Conservation (phyloP, 2,888 invertebrate genomes). For the Parelbella ahira region DNA sequence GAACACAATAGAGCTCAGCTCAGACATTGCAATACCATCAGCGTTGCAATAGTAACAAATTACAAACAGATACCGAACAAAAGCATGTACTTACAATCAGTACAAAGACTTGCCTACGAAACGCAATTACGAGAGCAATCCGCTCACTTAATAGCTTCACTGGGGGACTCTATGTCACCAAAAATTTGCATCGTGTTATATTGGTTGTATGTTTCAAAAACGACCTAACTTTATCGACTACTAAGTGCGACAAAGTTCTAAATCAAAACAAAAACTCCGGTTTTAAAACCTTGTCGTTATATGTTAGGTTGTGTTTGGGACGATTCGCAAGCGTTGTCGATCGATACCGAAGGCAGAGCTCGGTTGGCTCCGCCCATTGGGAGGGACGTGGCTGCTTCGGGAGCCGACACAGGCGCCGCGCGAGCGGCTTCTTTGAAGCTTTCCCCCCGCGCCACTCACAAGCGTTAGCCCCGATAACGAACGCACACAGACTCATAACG, state of each 20-base stretch:
- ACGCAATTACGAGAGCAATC: constrained; percentile 75
- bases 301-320: constrained; percentile 39
- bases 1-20: constrained; percentile 31
- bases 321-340: constrained; percentile 62
- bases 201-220: constrained; percentile 43
- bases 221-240: constrained; percentile 34
- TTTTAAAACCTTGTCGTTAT: constrained; percentile 47
- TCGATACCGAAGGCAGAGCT: constrained; percentile 75
- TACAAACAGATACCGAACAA: constrained; percentile 59
- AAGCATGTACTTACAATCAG: constrained; percentile 42
- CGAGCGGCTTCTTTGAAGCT: constrained; percentile 70
- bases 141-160: constrained; percentile 68
- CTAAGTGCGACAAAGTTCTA: constrained; percentile 51
- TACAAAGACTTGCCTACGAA: constrained; percentile 74
- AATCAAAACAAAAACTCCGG: not conserved
- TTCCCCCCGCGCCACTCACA: constrained; percentile 52
- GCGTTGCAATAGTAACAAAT: constrained; percentile 50
- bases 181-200: constrained; percentile 64
- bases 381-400: constrained; percentile 73
- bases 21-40: constrained; percentile 33
- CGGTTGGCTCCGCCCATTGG: constrained; percentile 71
- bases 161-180: constrained; percentile 63
- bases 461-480: constrained; percentile 61
- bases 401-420: constrained; percentile 71
- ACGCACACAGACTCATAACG: constrained; percentile 76